phyloP scores from a whole-genome alignment of 2,888 invertebrate species.

The Chelonus formosanus region DNA sequence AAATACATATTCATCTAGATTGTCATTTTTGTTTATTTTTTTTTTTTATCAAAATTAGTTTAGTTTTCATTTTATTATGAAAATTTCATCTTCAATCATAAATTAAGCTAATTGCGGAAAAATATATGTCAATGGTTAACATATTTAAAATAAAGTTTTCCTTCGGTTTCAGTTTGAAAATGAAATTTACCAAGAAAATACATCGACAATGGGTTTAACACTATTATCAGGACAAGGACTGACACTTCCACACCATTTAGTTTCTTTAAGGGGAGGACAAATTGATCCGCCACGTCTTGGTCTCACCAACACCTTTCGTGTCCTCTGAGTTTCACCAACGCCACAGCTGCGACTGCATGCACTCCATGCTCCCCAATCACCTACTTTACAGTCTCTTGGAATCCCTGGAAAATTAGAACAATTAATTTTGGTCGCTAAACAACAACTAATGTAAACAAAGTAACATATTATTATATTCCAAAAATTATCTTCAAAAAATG shows the following conservation, averaged over 20 bases:
- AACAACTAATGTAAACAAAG: no score
- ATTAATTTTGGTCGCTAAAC: no score
- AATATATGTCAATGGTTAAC: no score
- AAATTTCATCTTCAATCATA: no score
- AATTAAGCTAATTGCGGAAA: no score
- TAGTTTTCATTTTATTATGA: no score
- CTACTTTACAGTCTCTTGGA: slow-evolving; percentile 84
- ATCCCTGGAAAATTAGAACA: slow-evolving; percentile 63
- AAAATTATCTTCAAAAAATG: no score
- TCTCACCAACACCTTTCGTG: slow-evolving; percentile 79
- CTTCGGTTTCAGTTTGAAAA: not conserved
- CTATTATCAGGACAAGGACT: slow-evolving; percentile 69
- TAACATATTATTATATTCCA: not conserved
- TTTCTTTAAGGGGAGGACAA: slow-evolving; percentile 85
- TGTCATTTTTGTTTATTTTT: no score
- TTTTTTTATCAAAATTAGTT: no score
- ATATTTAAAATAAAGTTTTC: no score
- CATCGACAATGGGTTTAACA: slow-evolving; percentile 35
- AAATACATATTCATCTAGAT: no score
- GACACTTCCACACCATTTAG: slow-evolving; percentile 87
- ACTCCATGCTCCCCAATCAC: slow-evolving; percentile 88
- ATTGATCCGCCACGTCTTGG: slow-evolving; percentile 81
- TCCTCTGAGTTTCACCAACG: slow-evolving; percentile 86
- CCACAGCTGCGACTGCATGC: slow-evolving; percentile 89
- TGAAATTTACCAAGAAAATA: slow-evolving; percentile 39